phyloP scores from a whole-genome alignment of 2,888 invertebrate species.

The Xylocampa areola region DNA sequence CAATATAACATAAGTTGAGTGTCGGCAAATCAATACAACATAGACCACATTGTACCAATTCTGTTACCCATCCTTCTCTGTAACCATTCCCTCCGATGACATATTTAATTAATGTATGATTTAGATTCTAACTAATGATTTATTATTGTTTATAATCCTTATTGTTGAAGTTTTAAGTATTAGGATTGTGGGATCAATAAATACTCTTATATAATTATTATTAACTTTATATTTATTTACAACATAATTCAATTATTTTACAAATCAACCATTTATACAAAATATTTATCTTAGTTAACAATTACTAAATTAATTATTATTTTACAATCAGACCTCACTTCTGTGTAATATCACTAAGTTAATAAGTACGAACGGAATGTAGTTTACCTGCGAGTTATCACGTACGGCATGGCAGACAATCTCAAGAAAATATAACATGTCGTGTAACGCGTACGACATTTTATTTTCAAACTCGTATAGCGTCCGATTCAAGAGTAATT shows the following conservation, averaged over 20 bases:
- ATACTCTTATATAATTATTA: constrained; percentile 69
- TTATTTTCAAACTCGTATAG: constrained; percentile 54
- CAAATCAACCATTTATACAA: constrained; percentile 90
- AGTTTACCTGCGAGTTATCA: constrained; percentile 79
- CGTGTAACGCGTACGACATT: constrained; percentile 44
- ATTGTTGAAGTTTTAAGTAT: not conserved
- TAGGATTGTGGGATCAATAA: constrained; percentile 44
- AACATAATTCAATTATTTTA: constrained; percentile 85
- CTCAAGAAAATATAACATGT: constrained; percentile 65
- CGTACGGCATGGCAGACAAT: constrained; percentile 84
- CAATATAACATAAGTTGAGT: too few relatives aligned
- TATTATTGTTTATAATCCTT: too few relatives aligned
- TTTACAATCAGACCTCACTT: constrained; percentile 87
- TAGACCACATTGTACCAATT: too few relatives aligned
- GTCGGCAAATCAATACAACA: too few relatives aligned
- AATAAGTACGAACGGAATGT: constrained; percentile 81
- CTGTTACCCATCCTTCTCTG: too few relatives aligned
- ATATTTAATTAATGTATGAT: too few relatives aligned
- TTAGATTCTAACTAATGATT: too few relatives aligned
- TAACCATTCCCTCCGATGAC: too few relatives aligned
- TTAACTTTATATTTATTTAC: constrained; percentile 89
- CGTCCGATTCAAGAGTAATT: constrained; percentile 64
- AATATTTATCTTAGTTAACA: constrained; percentile 88
- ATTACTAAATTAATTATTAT: constrained; percentile 83
- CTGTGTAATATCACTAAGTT: constrained; percentile 78